Evolutionary conservation across 2,113 vertebrate genomes (phyloP).

Genomic region (Epinephelus cyanopodus): DNA sequence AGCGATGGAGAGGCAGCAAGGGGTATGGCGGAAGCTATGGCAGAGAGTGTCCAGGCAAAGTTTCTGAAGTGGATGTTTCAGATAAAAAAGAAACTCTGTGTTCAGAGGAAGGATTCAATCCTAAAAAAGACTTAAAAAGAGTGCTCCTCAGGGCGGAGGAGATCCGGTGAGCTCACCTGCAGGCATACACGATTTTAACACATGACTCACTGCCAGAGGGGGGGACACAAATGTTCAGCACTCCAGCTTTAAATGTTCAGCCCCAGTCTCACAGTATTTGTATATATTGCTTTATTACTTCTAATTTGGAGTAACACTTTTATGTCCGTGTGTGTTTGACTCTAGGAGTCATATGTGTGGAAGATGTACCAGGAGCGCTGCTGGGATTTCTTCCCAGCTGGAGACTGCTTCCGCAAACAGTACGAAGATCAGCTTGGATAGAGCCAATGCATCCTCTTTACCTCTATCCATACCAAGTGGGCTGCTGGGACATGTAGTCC

Average conservation of each 20-base stretch:
- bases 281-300: background rate
- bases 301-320: background rate
- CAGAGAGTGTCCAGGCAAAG: no score
- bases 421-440: slow-evolving; percentile 97
- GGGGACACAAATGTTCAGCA: no score
- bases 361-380: slow-evolving; percentile 99
- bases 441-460: slow-evolving; percentile 39
- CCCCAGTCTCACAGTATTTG: background rate
- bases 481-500: slow-evolving; percentile 43
- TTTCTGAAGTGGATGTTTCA: no score
- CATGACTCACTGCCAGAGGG: no score
- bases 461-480: slow-evolving; percentile 22
- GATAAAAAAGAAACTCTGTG: no score
- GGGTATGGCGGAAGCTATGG: no score
- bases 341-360: slow-evolving; percentile 98
- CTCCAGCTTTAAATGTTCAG: background rate
- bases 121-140: no score
- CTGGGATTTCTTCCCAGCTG: slow-evolving; percentile 99
- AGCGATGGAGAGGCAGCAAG: no score
- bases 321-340: slow-evolving; percentile 31
- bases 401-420: slow-evolving; percentile 99
- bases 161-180: no score
- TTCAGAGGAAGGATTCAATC: no score
- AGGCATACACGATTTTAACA: no score
- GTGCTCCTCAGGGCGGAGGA: no score